phyloP scores from a whole-genome alignment of 2,888 invertebrate species.

The Morpho deidamia region DNA sequence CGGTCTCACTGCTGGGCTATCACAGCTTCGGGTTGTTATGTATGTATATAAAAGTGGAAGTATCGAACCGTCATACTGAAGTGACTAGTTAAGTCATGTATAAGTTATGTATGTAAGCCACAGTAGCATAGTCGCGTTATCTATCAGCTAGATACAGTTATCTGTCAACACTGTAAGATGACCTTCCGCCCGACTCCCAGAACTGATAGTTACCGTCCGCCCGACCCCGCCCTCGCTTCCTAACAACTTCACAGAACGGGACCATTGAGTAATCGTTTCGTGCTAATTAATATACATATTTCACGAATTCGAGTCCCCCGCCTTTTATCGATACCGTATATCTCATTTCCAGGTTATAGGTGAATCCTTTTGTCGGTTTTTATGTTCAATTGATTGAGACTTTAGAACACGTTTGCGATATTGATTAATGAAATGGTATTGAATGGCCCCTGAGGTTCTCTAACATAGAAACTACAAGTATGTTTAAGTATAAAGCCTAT shows the following conservation, averaged over 20 bases:
- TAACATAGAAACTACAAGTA: too few relatives aligned
- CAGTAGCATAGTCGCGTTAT: slow-evolving; percentile 3
- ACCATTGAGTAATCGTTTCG: slow-evolving; percentile 21
- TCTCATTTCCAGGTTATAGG: slow-evolving; percentile 25
- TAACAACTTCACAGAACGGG: slow-evolving; percentile 35
- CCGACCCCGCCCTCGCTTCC: slow-evolving; percentile 40
- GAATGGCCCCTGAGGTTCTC: too few relatives aligned
- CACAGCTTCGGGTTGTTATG: too few relatives aligned
- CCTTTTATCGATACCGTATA: slow-evolving; percentile 23
- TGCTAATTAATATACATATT: slow-evolving; percentile 25
- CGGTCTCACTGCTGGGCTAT: too few relatives aligned
- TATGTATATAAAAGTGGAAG: too few relatives aligned
- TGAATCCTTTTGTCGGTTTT: slow-evolving; percentile 17
- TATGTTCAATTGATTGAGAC: neutral
- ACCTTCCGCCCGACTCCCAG: slow-evolving; percentile 36
- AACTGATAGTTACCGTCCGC: slow-evolving; percentile 41
- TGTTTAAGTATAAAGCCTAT: too few relatives aligned
- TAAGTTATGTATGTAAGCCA: too few relatives aligned
- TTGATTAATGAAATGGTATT: too few relatives aligned
- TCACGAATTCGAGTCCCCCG: slow-evolving; percentile 15
- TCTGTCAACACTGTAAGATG: slow-evolving; percentile 26
- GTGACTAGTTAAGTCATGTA: too few relatives aligned
- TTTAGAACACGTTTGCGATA: too few relatives aligned
- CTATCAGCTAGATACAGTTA: slow-evolving; percentile 9
- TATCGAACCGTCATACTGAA: too few relatives aligned